These are phyloP conservation scores for Sialis lutaria DNA, from an alignment of 2,888 invertebrate genomes.

Conservation along the genomic window DNA sequence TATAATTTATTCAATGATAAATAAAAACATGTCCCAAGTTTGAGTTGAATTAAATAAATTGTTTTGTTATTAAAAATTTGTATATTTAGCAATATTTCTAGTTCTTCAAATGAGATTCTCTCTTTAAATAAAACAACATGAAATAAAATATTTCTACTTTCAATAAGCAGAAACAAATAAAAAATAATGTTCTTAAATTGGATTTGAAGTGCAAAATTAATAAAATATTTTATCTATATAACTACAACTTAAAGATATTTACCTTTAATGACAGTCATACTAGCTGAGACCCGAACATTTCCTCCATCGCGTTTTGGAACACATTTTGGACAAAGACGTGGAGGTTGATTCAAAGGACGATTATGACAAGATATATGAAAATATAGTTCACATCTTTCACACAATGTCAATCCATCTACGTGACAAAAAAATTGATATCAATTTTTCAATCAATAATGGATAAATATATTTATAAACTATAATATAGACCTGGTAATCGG, in stretches of 20 bases:
- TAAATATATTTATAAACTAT: neutral
- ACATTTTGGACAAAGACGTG: constrained; percentile 31
- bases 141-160: too few species aligned
- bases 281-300: constrained; percentile 1
- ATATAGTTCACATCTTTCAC: constrained; percentile 29
- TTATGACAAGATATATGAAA: constrained; percentile 34
- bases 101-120: too few species aligned
- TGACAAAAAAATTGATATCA: constrained; percentile 5
- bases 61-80: too few species aligned
- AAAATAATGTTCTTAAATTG: too few species aligned
- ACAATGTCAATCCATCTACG: constrained; percentile 27
- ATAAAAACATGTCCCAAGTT: too few species aligned
- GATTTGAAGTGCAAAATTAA: too few species aligned
- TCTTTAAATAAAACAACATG: too few species aligned
- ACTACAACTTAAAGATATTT: neutral
- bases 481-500: constrained; percentile 27
- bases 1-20: too few species aligned
- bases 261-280: constrained; percentile 3
- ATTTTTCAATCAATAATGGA: neutral
- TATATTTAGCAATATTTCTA: too few species aligned
- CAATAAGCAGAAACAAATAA: too few species aligned
- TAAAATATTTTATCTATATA: too few species aligned
- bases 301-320: constrained; percentile 12
- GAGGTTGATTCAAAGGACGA: constrained; percentile 25
- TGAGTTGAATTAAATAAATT: too few species aligned